Base-by-base conservation (phyloP, 2,888 invertebrate genomes). In the Parnassius orleans region DNA sequence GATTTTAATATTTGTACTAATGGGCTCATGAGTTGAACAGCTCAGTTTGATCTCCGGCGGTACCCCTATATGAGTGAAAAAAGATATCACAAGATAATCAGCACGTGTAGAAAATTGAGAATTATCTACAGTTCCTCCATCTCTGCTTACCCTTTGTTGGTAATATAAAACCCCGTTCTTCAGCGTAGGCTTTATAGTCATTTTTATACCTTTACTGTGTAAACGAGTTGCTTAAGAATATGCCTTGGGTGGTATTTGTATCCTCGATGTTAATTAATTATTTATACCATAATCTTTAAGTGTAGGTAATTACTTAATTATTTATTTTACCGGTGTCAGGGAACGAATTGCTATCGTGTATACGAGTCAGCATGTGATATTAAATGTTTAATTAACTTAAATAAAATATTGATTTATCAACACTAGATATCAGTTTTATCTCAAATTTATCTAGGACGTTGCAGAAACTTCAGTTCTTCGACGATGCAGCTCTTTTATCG, bases 341-440 rank as follows among this genome's bases (percentile, higher is more conserved):
- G 59, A 59, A 59, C 59, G 46, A 11, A 9, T 43, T 41, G 46
- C 7, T 33, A 44, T 55, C 44, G 19, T n/a, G 24, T 11, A 19
- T 42, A 43, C 15, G 19, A 46, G 44, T 44, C 55, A n/a, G 33
- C 56, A 10, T 33, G 55, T 11, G 46, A 55, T 24, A 24, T 24
- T 11, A 14, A 11, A 51, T 51, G 19, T 14, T 50, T 19, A 19
- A 50, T 50, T 14, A 50, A 19, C 9, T 15, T 10, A 46, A 54
- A 11, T 72, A 68, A 66, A 66, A 74, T 72, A 83, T 82, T 76
- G 77, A 80, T 83, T 79, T 70, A 69, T 70, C 70, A 68, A 58
- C 67, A 66, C 68, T 72, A 68, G 77, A 79, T 81, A 81, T 75
- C 72, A 68, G 61, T 68, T 73, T 83, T 86, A 87, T 88, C 87